Evolutionary conservation across 1,140 invertebrate genomes (phyloP), one percentile per base, ranked within the genome.

Genomic region (Zaprionus lachaisei): DNA sequence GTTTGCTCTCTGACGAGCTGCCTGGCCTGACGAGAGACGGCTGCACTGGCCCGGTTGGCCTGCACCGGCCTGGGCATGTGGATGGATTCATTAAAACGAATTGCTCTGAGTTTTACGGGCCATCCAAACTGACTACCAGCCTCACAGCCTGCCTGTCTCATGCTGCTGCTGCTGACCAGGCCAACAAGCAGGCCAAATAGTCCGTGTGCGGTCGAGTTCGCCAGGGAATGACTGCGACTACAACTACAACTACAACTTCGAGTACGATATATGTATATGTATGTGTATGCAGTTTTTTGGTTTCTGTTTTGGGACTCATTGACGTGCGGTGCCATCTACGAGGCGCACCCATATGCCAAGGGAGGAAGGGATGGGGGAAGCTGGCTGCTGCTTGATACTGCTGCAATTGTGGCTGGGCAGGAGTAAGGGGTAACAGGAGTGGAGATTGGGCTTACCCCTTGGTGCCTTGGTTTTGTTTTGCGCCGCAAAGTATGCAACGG

Each of bases 81-180:
- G 85, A 90, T 90, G 85, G 85, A 90, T 90, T 90, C 85, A 90
- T 90, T 90, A 90, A 90, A 90, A 90, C 86, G 85, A 90, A 90
- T 90, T 90, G 85, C 84, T 79, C 69, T 66, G 76, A 90, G 72
- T 81, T 83, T 81, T 83, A 83, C 85, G 83, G 83, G 41, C 65
- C 37, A 41, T 51, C 79, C n/a, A n/a, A 2, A 31, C 28, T 31
- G 28, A 31, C 28, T 31, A 31, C 7, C 28, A 34, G 9, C 26
- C 26, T 28, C 5, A 28, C 70, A 17, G 77, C 34, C 65, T 69
- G 58, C 49, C 17, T 17, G 47, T 17, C 9, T 7, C 15, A 5
- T 37, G 49, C 58, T 38, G 51, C 51, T 7, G 22, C 24, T 26
- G 51, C 79, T 80, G 70, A 55, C 67, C 67, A 62, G 44, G 44